Conservation (phyloP, 2,888 invertebrate genomes). For the Xylota sylvarum region DNA sequence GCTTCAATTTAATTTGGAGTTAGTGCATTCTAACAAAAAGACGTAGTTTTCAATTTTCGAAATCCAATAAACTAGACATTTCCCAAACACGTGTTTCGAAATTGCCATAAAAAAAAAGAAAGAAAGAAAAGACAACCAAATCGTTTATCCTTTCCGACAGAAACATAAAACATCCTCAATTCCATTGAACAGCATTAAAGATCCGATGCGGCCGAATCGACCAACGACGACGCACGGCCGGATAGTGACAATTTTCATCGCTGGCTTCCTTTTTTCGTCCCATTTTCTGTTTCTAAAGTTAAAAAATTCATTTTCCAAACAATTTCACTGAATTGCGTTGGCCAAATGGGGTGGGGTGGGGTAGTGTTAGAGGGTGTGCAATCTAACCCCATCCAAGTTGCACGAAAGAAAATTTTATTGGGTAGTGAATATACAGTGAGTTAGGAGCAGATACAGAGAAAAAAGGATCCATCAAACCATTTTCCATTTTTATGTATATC, state of each 20-base stretch:
- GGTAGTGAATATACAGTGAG: constrained; percentile 3
- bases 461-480: constrained; percentile 66
- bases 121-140: background rate
- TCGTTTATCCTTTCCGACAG: constrained; percentile 4
- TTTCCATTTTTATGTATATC: constrained; percentile 57
- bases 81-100: constrained; percentile 30
- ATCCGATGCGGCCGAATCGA: background rate
- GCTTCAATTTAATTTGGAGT: no score
- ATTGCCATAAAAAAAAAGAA: background rate
- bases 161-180: constrained; percentile 26
- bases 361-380: background rate
- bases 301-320: constrained; percentile 56
- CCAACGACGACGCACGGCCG: background rate
- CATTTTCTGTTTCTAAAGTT: constrained; percentile 3
- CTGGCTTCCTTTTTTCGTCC: background rate
- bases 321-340: constrained; percentile 56
- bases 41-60: background rate
- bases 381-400: constrained; percentile 4
- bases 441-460: background rate
- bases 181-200: constrained; percentile 29
- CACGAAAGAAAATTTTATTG: constrained; percentile 29
- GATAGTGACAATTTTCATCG: constrained; percentile 30
- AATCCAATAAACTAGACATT: background rate
- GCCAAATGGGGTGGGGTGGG: background rate
- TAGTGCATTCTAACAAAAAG: no score